Percentiles rank a stretch among this genome's conserved stretches.
These are phyloP conservation scores for Lottia scabra DNA, from an alignment of 2,888 invertebrate species.

Conservation along the genomic window DNA sequence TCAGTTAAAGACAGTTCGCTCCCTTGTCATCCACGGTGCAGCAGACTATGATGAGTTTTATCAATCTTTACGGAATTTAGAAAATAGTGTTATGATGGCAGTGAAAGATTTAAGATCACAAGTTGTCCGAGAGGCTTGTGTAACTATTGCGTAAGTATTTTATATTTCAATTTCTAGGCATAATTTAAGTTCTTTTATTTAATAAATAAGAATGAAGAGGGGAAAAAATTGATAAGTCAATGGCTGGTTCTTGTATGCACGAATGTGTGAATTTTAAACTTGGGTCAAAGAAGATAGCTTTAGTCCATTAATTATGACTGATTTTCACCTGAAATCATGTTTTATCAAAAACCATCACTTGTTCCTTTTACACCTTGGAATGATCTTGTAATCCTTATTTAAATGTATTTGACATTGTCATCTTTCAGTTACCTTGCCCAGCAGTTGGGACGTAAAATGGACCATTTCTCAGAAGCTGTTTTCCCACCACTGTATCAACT, in stretches of 20 bases:
- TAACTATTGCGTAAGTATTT: conserved; percentile 83
- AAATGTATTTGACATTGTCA: too few species aligned
- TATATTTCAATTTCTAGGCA: neutral
- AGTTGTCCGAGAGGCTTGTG: conserved; percentile 95
- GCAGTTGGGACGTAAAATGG: conserved; percentile 83
- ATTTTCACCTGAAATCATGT: too few species aligned
- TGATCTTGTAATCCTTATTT: too few species aligned
- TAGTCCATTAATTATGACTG: too few species aligned
- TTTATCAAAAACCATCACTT: too few species aligned
- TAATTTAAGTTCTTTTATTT: too few species aligned
- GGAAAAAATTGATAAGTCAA: too few species aligned
- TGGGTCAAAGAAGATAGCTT: too few species aligned
- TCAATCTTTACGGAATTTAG: conserved; percentile 81
- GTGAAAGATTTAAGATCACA: conserved; percentile 76
- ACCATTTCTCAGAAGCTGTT: conserved; percentile 86
- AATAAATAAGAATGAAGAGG: too few species aligned
- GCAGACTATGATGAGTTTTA: conserved; percentile 81
- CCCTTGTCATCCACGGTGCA: conserved; percentile 85
- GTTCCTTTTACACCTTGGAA: too few species aligned
- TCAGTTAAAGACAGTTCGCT: conserved; percentile 87
- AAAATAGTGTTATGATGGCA: conserved; percentile 51
- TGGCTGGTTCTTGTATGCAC: too few species aligned
- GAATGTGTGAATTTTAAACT: too few species aligned
- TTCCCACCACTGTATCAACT: conserved; percentile 87
- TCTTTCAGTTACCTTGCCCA: conserved; percentile 79